Base-by-base conservation (phyloP, 2,888 invertebrate species). In the Eupithecia tripunctaria region DNA sequence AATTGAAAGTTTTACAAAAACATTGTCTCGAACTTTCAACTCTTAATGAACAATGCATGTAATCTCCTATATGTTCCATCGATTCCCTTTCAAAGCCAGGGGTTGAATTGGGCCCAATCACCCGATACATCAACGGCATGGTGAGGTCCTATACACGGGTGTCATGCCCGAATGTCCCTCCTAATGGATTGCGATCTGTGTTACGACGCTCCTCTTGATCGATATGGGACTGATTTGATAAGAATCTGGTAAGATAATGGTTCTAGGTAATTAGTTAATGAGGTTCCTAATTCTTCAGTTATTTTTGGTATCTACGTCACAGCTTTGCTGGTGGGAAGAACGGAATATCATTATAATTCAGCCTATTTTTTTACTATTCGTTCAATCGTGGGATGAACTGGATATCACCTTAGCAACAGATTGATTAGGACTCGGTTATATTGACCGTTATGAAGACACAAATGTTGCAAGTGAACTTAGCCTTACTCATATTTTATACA, bases 161-260 rank as follows among this genome's bases (percentile, higher is more conserved):
- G 74, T 71, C 71, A 69, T 74, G 60, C 66, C 70, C 68, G 74
- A 62, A 66, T 71, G 68, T n/a, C 66, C 68, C 25, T n/a, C 47
- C 29, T 68, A 74, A 74, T 74, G 74, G 74, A 74, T 74, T 71
- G 68, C 66, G 68, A 74, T 56, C 51, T 51, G 51, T 74, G 74
- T 67, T 62, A 68, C 74, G 67, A 38, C 51, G 66, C 41, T 63
- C 25, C 25, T 21, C 25, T 56, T 29, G 70, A 73, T 73, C 73
- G 56, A 68, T 66, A 62, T 43, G 41, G 18, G 60, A 27, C 15
- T 27, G 29, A 60, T 60, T 60, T 7, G 27, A 4, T 60, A 29
- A 60, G 60, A 29, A 3, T 29, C 18, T 8, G 60, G 8, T 56
- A 29, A 27, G 27, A 29, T 29, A 59, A 59, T 27, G 59, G 27